Conservation (phyloP, 2,888 invertebrate genomes). For the Ochlodes sylvanus region DNA sequence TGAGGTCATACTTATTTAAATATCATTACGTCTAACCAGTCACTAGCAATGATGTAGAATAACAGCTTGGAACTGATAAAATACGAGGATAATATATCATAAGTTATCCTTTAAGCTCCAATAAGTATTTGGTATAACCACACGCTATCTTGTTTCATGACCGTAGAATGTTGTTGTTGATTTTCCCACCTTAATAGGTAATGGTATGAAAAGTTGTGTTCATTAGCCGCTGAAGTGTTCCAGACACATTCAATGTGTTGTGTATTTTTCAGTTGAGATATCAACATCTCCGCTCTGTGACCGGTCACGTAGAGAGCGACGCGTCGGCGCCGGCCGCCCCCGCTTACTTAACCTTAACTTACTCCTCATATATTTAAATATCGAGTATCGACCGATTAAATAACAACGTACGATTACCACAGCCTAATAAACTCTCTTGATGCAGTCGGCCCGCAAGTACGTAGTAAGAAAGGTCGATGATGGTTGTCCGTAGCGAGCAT, state of each 20-base stretch:
- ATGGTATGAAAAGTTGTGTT: neutral
- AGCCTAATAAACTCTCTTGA: neutral
- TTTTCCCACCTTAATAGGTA: neutral
- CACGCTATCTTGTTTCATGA: conserved; percentile 22
- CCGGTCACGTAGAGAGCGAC: conserved; percentile 28
- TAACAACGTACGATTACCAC: neutral
- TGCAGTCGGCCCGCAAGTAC: neutral
- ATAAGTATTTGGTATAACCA: conserved; percentile 22
- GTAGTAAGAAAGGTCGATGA: neutral
- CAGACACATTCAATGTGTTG: neutral
- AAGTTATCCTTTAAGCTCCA: conserved; percentile 24
- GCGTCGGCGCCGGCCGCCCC: conserved; percentile 42
- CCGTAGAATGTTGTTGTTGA: conserved; percentile 15
- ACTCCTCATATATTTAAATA: conserved; percentile 26
- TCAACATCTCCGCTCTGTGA: conserved; percentile 4
- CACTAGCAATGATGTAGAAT: neutral
- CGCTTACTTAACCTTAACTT: conserved; percentile 37
- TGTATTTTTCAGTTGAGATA: neutral
- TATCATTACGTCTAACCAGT: neutral
- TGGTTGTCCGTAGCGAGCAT: neutral
- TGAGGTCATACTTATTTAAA: conserved; percentile 20
- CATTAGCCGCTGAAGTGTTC: neutral
- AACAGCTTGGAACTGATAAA: neutral
- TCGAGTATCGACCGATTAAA: conserved; percentile 26
- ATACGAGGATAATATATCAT: neutral